A percentile compares a stretch with the other conserved stretches of the same genome.
Conservation (phyloP, 2,797 vertebrate genomes). For the Malurus leucopterus region DNA sequence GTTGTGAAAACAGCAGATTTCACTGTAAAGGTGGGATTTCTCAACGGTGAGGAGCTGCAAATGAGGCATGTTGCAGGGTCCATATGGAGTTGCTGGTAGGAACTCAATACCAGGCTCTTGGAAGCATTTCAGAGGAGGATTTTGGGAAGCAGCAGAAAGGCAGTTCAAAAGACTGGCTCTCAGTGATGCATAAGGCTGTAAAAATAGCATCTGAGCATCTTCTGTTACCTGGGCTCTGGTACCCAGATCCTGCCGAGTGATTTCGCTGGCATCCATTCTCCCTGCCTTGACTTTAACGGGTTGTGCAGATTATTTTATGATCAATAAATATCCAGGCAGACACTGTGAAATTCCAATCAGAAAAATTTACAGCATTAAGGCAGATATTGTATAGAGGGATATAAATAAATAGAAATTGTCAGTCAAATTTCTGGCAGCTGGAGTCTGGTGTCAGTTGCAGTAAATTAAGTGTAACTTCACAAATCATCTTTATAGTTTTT, state of each 20-base stretch:
- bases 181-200: not conserved
- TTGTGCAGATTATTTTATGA: conserved; percentile 42
- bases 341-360: conserved; percentile 69
- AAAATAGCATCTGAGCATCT: conserved; percentile 26
- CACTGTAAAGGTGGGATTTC: conserved; percentile 39
- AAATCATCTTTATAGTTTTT: conserved; percentile 66
- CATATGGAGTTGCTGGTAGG: conserved; percentile 41
- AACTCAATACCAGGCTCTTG: conserved; percentile 22
- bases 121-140: not conserved
- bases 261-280: not conserved
- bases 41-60: conserved; percentile 27
- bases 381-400: conserved; percentile 62
- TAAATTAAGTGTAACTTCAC: conserved; percentile 65
- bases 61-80: conserved; percentile 31
- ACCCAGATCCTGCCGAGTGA: not conserved
- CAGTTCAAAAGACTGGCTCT: conserved; percentile 8
- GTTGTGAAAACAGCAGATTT: conserved; percentile 57
- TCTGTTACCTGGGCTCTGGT: not conserved
- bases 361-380: conserved; percentile 72
- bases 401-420: conserved; percentile 75
- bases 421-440: conserved; percentile 68
- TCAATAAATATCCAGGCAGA: conserved; percentile 64
- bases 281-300: not conserved
- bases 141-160: not conserved
- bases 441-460: conserved; percentile 45